Base-by-base conservation (phyloP, 2,113 vertebrate genomes). In the Menidia beryllina region DNA sequence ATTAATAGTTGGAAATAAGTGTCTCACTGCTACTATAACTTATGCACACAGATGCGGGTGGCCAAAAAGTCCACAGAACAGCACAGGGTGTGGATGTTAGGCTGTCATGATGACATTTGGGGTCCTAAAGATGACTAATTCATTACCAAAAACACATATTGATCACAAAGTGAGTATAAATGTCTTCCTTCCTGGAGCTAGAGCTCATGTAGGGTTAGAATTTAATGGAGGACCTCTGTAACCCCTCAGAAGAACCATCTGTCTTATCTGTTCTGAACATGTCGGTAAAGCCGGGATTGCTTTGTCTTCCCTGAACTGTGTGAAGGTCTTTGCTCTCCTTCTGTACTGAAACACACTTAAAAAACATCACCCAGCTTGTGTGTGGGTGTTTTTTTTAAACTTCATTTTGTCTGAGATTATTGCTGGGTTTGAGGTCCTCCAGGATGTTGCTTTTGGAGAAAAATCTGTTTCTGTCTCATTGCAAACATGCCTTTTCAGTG, bases 1-100 rank as follows among this genome's bases (percentile, higher is more conserved):
- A 69, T 74, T 76, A 76, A 62, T 8, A 66, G 34, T 48, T 71
- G 74, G 72, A 81, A 74, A 74, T 51, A 41, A 65, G 55, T 23
- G 15, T 74, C 50, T 57, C 12, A 39, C 30, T n/a, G 23, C 36
- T 38, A 6, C 50, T 9, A 48, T 69, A 38, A 59, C 26, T 71
- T 65, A 47, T 13, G 53, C 27, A 39, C 53, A 26, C 25, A 61
- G 7, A 69, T 3, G 8, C 57, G 69, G 71, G 56, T 34, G 57
- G 41, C 24, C 55, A 23, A 5, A 12, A 19, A 27, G 24, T 48
- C 58, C 43, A 62, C 43, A 3, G 12, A 30, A 48, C 26, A 20
- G 7, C 1, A 62, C 20, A 14, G 24, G 24, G 15, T 54, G 27
- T n/a, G 53, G 14, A 26, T 60, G 24, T 24, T 45, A 21, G 14